A percentile compares a stretch with the other conserved stretches of the same genome.
Evolutionary conservation across 2,797 vertebrate genomes (phyloP).

Genomic region (Helarctos malayanus): DNA sequence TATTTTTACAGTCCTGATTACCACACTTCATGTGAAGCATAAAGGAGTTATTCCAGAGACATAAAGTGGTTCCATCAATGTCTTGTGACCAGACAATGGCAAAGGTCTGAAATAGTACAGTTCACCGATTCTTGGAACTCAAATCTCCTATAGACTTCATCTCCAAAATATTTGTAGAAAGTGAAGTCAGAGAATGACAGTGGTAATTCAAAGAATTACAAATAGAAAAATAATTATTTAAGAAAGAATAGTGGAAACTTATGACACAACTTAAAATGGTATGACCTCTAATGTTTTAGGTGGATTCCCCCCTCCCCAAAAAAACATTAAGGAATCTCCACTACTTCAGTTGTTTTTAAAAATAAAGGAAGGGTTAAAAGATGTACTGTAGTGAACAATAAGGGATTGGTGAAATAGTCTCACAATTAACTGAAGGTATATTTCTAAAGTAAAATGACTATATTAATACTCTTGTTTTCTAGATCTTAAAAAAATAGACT

Average conservation of each 20-base stretch:
- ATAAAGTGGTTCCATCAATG: slow-evolving; percentile 67
- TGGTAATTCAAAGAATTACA: slow-evolving; percentile 29
- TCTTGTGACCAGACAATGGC: slow-evolving; percentile 8
- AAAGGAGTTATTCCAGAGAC: slow-evolving; percentile 71
- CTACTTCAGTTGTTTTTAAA: neutral
- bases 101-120: slow-evolving; percentile 41
- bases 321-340: neutral
- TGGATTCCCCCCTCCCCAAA: neutral
- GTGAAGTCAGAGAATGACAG: slow-evolving; percentile 10
- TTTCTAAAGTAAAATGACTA: slow-evolving; percentile 1
- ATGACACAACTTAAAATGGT: neutral
- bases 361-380: neutral
- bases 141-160: slow-evolving; percentile 41
- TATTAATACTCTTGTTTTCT: neutral
- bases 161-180: slow-evolving; percentile 28
- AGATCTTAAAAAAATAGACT: slow-evolving; percentile 31
- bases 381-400: neutral
- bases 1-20: slow-evolving; percentile 70
- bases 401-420: neutral
- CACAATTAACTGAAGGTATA: neutral
- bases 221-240: neutral
- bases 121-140: slow-evolving; percentile 43
- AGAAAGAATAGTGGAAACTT: slow-evolving; percentile 13
- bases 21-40: slow-evolving; percentile 54
- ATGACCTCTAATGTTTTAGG: slow-evolving; percentile 30